phyloP scores from a whole-genome alignment of 2,888 invertebrate genomes.

The Agrochola lota region DNA sequence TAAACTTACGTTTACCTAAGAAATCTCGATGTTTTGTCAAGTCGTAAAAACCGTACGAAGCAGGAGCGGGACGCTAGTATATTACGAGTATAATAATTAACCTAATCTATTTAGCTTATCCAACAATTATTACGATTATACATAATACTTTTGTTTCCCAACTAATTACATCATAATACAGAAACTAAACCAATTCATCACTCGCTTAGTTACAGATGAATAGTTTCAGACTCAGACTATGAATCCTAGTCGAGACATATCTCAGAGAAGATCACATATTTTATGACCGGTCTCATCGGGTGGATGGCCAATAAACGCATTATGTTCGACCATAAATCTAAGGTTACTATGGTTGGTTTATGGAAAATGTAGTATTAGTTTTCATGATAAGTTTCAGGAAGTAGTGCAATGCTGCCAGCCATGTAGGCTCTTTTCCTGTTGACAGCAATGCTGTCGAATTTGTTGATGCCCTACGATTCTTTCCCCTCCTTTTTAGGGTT shows the following conservation, averaged over 20 bases:
- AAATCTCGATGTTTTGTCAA: too few species aligned
- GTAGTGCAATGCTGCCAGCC: too few species aligned
- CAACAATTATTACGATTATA: neutral
- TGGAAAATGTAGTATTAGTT: slow-evolving; percentile 1
- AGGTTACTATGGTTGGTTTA: slow-evolving; percentile 25
- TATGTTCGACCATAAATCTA: slow-evolving; percentile 49
- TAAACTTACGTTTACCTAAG: too few species aligned
- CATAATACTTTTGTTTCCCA: neutral
- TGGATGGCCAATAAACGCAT: slow-evolving; percentile 55
- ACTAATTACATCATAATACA: slow-evolving; percentile 9
- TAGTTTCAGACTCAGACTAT: slow-evolving; percentile 28
- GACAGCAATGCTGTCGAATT: too few species aligned
- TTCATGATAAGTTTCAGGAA: slow-evolving; percentile 3
- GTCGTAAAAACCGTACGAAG: too few species aligned
- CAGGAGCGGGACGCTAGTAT: too few species aligned
- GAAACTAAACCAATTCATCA: slow-evolving; percentile 21
- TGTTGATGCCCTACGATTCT: too few species aligned
- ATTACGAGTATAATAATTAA: too few species aligned
- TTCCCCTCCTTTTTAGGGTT: too few species aligned
- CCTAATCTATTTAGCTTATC: too few species aligned
- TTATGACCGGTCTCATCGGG: slow-evolving; percentile 53
- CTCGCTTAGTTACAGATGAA: slow-evolving; percentile 43
- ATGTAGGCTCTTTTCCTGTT: too few species aligned
- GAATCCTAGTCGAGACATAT: slow-evolving; percentile 61
- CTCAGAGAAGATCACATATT: slow-evolving; percentile 46